phyloP scores from a whole-genome alignment of 2,888 invertebrate genomes.

The Mellilla xanthometata region DNA sequence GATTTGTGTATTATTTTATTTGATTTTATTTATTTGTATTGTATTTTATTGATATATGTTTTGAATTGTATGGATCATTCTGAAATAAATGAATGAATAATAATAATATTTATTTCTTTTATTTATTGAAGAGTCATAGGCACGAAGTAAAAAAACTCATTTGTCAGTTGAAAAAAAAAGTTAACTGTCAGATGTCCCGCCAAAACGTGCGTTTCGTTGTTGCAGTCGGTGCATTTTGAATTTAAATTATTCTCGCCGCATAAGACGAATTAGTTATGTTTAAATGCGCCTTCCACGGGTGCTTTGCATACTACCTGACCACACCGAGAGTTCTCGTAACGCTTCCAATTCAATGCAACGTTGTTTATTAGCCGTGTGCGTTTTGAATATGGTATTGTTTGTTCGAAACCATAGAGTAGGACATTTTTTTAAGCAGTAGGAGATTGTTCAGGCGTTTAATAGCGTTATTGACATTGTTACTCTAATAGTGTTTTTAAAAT shows the following conservation, averaged over 20 bases:
- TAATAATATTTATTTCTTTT: too few species aligned
- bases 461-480: constrained; percentile 27
- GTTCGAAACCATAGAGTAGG: constrained; percentile 39
- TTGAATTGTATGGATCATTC: too few species aligned
- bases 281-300: constrained; percentile 45
- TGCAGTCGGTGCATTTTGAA: constrained; percentile 39
- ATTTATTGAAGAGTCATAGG: too few species aligned
- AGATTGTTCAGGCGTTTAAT: constrained; percentile 24
- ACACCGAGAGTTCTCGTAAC: constrained; percentile 64
- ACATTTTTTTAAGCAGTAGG: constrained; percentile 19
- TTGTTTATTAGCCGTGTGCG: constrained; percentile 56
- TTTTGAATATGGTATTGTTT: constrained; percentile 55
- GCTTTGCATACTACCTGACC: constrained; percentile 63
- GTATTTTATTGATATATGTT: too few species aligned
- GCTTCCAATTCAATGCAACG: constrained; percentile 57
- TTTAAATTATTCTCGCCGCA: constrained; percentile 48
- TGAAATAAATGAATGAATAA: too few species aligned
- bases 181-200: constrained; percentile 44
- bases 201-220: constrained; percentile 39
- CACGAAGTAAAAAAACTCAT: neutral
- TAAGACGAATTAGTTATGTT: constrained; percentile 64
- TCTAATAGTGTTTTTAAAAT: constrained; percentile 12
- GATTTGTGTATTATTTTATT: too few species aligned
- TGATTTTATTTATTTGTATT: too few species aligned
- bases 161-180: constrained; percentile 7